Evolutionary conservation across 2,113 vertebrate species (phyloP).

Genomic region (Alaudala cheleensis): DNA sequence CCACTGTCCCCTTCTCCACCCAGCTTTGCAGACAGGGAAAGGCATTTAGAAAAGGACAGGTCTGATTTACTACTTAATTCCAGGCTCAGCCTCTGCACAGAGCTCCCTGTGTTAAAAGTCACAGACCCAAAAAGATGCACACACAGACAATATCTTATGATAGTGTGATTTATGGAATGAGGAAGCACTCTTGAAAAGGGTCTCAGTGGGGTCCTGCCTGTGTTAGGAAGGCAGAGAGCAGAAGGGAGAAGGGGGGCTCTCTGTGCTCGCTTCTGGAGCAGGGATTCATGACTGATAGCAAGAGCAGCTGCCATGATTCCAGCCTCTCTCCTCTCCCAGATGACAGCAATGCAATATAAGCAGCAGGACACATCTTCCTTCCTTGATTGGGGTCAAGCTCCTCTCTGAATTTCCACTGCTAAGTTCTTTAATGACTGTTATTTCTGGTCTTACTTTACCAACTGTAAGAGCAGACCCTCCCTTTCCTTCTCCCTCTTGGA

Average conservation of each 20-base stretch:
- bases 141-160: background rate
- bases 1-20: background rate
- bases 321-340: background rate
- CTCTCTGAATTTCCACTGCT: background rate
- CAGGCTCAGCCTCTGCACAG: background rate
- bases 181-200: background rate
- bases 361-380: constrained; percentile 25
- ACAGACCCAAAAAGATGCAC: background rate
- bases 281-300: background rate
- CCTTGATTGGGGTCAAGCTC: constrained; percentile 13
- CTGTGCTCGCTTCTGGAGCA: background rate
- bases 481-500: background rate
- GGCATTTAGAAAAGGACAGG: background rate
- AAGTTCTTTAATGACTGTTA: background rate
- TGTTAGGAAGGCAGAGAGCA: rapidly evolving
- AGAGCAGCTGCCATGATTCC: background rate
- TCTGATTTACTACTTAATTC: background rate
- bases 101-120: background rate
- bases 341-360: background rate
- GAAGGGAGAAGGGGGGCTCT: background rate
- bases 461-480: background rate
- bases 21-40: background rate
- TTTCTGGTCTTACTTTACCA: background rate
- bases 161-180: background rate
- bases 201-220: background rate